These are phyloP conservation scores for Turnix velox DNA, from an alignment of 2,113 vertebrate species.

Conservation along the genomic window DNA sequence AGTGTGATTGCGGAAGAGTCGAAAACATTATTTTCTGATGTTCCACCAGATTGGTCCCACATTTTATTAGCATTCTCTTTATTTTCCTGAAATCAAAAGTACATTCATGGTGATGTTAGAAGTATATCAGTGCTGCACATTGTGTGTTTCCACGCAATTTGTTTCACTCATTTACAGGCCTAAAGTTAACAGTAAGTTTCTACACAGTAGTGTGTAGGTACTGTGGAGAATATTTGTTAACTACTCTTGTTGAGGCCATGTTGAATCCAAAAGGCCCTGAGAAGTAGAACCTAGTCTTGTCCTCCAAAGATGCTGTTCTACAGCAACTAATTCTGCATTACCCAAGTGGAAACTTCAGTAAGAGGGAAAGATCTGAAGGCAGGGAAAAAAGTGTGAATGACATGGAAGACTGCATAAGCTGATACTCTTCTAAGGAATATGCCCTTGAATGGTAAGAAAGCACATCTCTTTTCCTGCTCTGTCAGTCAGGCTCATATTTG, in stretches of 20 bases:
- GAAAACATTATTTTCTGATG: neutral
- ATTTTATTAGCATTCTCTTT: conserved; percentile 66
- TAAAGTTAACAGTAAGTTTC: neutral
- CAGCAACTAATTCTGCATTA: neutral
- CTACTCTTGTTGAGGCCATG: neutral
- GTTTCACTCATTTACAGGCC: neutral
- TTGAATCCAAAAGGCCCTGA: neutral
- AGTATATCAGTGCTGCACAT: neutral
- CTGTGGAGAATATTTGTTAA: neutral
- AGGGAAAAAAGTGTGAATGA: neutral
- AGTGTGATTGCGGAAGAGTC: neutral
- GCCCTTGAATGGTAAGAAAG: neutral
- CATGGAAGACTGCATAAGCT: neutral
- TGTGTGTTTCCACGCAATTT: neutral
- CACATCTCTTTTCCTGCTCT: neutral
- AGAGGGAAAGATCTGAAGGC: neutral
- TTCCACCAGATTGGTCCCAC: neutral
- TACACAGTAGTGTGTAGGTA: neutral
- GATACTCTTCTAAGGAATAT: neutral
- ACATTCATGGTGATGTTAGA: neutral
- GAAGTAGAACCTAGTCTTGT: neutral
- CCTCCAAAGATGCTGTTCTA: neutral
- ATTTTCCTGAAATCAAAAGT: conserved; percentile 63
- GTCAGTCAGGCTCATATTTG: neutral
- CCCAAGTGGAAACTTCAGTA: neutral